These are phyloP conservation scores for Datnioides undecimradiatus DNA, from an alignment of 2,113 vertebrate genomes.

Conservation along the genomic window DNA sequence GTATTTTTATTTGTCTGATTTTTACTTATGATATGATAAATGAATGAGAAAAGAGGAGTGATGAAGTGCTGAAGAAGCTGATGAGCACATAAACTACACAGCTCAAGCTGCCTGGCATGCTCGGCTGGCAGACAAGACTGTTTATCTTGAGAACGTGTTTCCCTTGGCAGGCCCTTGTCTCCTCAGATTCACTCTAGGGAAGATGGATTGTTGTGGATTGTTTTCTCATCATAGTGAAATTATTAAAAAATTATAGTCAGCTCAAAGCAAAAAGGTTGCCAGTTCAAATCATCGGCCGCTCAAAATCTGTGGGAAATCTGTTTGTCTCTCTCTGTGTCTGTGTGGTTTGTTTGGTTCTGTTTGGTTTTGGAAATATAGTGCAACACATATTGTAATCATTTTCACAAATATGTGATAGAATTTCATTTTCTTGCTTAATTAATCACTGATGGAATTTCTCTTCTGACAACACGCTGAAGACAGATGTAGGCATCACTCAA, in stretches of 20 bases:
- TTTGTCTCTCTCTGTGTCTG: too few species aligned
- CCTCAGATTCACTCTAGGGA: background rate
- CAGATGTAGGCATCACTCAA: background rate
- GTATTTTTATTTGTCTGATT: background rate
- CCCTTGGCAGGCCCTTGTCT: conserved; percentile 15
- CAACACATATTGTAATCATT: too few species aligned
- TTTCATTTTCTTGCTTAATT: too few species aligned
- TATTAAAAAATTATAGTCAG: conserved; percentile 9
- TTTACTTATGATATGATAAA: background rate
- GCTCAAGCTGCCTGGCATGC: background rate
- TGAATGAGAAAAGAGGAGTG: background rate
- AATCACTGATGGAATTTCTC: background rate
- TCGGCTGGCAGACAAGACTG: background rate
- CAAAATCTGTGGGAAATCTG: background rate
- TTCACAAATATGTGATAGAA: too few species aligned
- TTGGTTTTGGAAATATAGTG: too few species aligned
- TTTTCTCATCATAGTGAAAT: conserved; percentile 18
- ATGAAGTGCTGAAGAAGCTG: background rate
- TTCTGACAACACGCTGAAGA: background rate
- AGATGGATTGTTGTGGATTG: conserved; percentile 24
- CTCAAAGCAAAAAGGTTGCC: background rate
- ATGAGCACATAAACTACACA: background rate
- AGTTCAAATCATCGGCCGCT: background rate
- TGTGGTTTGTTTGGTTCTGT: too few species aligned
- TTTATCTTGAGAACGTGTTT: conserved; percentile 21